Evolutionary conservation across 2,888 invertebrate genomes (phyloP), one percentile per base, ranked within the genome.

Genomic region (Julus scandinavius): DNA sequence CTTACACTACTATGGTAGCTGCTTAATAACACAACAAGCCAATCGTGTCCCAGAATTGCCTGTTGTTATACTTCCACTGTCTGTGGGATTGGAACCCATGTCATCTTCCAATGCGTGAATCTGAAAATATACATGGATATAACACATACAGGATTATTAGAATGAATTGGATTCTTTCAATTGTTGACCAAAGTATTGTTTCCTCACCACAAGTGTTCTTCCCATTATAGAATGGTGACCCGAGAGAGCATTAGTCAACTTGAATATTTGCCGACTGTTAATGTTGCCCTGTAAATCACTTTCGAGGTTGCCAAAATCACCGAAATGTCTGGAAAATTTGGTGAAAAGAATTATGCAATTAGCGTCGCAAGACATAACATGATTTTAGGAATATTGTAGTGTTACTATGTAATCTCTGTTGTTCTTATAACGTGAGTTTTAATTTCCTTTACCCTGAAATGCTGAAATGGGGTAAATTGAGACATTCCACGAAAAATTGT

Each of bases 241-340:
- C 72, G 50, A n/a, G 87, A 87, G 40, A 58, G 85, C 5, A 38
- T 20, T 63, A 7, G 1, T 1, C 3, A 20, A 7, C 63, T 63
- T 63, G 9, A 63, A 63, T 63, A 6, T n/a, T 7, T 63, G 63
- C 4, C 20, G 63, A 63, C 63, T 63, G 63, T 63, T 20, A n/a
- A 63, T 63, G 45, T 17, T 88, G 5, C 89, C 89, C 2, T 72
- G 38, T 13, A 45, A 54, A 85, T 89, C 88, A 40, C 87, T 87
- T 87, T 88, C 87, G n/a, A 89, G 41, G 87, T 88, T 88, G 11
- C 89, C 89, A 85, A 89, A 87, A 72, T 89, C 88, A 40, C 89
- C 89, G 20, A 88, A 41, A 85, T 88, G 85, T 41, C 88, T 89
- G 40, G n/a, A 63, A 63, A n/a, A 5, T n/a, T 63, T 20, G 7